Percentiles rank a stretch among this genome's conserved stretches.
Conservation (phyloP, 1,140 invertebrate genomes). For the Babylonia areolata region DNA sequence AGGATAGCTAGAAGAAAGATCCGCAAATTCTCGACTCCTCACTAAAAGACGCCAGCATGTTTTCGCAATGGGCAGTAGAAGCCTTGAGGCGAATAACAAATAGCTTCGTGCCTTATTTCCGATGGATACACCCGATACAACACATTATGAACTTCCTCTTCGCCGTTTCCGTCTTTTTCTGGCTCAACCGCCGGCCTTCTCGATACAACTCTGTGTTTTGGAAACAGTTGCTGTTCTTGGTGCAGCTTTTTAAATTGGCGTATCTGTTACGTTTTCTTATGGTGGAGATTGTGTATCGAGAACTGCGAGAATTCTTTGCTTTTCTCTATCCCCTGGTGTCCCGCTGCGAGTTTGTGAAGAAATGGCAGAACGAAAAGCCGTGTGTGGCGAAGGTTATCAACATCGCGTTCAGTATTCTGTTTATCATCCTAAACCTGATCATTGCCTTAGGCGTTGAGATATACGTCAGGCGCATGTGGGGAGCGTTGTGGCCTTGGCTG, state of each 20-base stretch:
- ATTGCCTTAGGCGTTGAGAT: neutral
- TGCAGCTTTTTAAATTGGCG: constrained; percentile 2
- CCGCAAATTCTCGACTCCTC: neutral
- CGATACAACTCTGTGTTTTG: neutral
- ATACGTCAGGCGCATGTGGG: neutral
- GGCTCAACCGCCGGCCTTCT: constrained; percentile 16
- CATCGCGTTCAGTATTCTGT: neutral
- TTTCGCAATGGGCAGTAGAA: constrained; percentile 2
- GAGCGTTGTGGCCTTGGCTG: neutral
- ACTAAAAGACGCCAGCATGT: neutral
- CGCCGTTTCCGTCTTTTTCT: neutral
- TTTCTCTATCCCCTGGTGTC: neutral
- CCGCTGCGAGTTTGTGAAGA: neutral
- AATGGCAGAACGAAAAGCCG: neutral
- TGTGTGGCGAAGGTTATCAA: constrained; percentile 17
- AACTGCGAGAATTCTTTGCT: constrained; percentile 18
- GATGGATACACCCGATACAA: neutral
- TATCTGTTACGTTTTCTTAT: constrained; percentile 9
- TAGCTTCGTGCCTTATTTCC: neutral
- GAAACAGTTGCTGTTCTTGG: neutral
- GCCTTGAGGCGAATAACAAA: neutral
- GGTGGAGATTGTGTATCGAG: constrained; percentile 1
- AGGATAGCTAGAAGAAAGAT: neutral
- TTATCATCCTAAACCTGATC: neutral
- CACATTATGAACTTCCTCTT: neutral